Percentiles rank a stretch among this genome's conserved stretches.
phyloP scores from a whole-genome alignment of 2,797 vertebrate species.

The Tapirus indicus region DNA sequence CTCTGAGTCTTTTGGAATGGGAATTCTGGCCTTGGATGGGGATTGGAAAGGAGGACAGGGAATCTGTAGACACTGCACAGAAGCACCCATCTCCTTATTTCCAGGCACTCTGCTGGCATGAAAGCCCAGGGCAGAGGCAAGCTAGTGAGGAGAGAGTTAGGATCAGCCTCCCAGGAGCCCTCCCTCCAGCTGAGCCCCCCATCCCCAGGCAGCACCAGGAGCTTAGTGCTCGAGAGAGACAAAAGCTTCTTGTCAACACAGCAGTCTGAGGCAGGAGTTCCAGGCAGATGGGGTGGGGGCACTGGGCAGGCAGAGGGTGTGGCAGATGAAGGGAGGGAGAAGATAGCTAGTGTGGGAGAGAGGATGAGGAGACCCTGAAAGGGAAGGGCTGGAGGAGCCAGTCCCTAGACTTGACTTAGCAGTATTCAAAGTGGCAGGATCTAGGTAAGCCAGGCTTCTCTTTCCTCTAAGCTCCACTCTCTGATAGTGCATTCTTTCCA shows the following conservation, averaged over 20 bases:
- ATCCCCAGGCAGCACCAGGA: slow-evolving; percentile 82
- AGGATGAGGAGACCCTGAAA: not conserved
- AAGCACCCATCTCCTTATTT: not conserved
- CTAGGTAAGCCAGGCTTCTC: not conserved
- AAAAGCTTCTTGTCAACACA: slow-evolving; percentile 82
- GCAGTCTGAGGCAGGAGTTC: slow-evolving; percentile 51
- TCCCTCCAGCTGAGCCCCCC: slow-evolving; percentile 58
- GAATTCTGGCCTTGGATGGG: not conserved
- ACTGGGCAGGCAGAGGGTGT: slow-evolving; percentile 28
- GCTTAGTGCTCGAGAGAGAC: slow-evolving; percentile 70
- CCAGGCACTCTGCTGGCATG: not conserved
- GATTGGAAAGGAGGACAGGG: not conserved
- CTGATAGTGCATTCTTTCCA: not conserved
- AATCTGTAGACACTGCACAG: not conserved
- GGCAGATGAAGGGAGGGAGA: slow-evolving; percentile 44
- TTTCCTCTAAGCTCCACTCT: not conserved
- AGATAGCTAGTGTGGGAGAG: not conserved
- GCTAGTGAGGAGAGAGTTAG: not conserved
- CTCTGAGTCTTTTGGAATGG: slow-evolving; percentile 5
- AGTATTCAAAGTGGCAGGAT: not conserved
- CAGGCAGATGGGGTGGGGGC: not conserved
- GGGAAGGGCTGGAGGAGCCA: not conserved
- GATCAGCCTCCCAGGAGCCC: not conserved
- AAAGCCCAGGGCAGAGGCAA: slow-evolving; percentile 28
- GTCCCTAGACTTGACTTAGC: not conserved